Conservation (phyloP, 2,888 invertebrate genomes). For the Mesorhabditis sp. region DNA sequence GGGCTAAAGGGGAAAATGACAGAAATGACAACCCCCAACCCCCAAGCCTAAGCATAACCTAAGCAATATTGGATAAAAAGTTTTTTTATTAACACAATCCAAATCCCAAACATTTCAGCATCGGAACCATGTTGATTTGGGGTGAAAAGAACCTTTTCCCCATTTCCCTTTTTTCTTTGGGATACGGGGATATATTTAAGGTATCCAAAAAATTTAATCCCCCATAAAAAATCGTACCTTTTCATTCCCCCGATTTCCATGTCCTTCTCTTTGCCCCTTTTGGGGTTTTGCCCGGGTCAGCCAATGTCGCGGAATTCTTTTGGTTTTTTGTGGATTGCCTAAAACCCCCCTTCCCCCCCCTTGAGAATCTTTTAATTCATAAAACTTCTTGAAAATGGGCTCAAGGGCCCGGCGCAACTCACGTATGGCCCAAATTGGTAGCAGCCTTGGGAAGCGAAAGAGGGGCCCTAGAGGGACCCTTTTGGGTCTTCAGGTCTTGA, state of each 20-base stretch:
- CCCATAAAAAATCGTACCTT: no score
- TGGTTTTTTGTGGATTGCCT: no score
- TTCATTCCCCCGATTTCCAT: not conserved
- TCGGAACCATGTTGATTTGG: constrained; percentile 26
- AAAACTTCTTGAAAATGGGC: no score
- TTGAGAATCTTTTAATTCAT: no score
- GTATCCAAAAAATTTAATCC: not conserved
- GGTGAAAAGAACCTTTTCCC: constrained; percentile 20
- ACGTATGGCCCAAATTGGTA: no score
- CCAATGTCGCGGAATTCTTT: not conserved
- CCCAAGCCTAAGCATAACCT: not conserved
- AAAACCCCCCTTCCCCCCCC: no score
- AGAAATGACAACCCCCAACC: not conserved
- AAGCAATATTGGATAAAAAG: no score
- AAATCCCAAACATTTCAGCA: constrained; percentile 18
- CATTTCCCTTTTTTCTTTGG: constrained; percentile 30
- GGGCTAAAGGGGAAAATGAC: no score
- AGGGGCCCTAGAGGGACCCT: no score
- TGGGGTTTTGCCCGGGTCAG: not conserved
- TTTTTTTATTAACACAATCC: not conserved
- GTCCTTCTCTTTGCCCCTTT: not conserved
- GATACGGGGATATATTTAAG: not conserved
- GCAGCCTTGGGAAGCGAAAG: no score
- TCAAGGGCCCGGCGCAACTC: no score
- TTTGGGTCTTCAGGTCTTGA: no score